Conservation (phyloP, 1,140 invertebrate genomes). For the Drosophila chauvacae region DNA sequence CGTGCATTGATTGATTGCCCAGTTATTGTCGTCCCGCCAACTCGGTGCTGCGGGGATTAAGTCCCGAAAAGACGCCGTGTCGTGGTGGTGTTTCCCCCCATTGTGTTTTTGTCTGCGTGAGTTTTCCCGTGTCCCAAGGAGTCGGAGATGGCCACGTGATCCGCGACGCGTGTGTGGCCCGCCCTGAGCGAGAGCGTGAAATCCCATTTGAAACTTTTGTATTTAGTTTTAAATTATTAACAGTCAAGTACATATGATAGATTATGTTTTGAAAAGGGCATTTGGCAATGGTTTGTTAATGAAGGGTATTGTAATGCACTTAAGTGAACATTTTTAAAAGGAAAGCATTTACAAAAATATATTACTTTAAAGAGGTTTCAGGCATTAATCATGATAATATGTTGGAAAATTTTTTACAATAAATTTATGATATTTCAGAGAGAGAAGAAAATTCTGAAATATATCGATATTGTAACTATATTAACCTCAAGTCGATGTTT, state of each 20-base stretch:
- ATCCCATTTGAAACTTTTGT: conserved; percentile 17
- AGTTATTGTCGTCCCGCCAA: conserved; percentile 43
- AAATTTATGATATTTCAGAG: neutral
- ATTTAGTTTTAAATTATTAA: neutral
- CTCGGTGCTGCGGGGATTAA: conserved; percentile 22
- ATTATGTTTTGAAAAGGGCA: conserved; percentile 1
- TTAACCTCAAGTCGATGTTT: neutral
- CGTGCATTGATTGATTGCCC: conserved; percentile 75
- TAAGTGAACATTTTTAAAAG: neutral
- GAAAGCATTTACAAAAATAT: too few relatives aligned
- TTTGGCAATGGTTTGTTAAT: neutral
- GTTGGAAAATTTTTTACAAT: too few relatives aligned
- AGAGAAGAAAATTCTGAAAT: neutral
- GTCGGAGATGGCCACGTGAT: conserved; percentile 34
- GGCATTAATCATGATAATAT: neutral
- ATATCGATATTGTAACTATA: neutral
- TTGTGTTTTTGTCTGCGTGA: conserved; percentile 16
- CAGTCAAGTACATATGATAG: conserved; percentile 1
- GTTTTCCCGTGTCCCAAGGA: conserved; percentile 5
- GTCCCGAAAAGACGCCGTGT: conserved; percentile 10
- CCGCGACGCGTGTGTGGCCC: conserved; percentile 22
- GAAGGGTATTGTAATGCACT: neutral
- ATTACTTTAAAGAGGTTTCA: neutral
- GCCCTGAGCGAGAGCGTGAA: conserved; percentile 17
- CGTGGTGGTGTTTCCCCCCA: conserved; percentile 1